These are phyloP conservation scores for Acanthosepion esculentum DNA, from an alignment of 2,888 invertebrate species.

Conservation along the genomic window DNA sequence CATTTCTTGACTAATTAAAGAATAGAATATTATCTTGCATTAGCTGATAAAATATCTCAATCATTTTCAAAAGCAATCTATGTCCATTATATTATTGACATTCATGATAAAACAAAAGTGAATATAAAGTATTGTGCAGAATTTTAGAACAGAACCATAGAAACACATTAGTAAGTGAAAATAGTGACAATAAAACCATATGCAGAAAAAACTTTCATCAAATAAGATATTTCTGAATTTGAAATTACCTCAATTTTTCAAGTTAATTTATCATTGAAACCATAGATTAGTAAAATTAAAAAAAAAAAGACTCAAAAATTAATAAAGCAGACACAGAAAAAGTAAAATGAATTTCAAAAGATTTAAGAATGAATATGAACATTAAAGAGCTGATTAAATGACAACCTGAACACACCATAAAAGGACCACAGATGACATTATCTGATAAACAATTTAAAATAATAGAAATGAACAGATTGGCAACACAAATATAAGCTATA, in stretches of 20 bases:
- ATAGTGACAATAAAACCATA: background rate
- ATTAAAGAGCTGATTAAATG: background rate
- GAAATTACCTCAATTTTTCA: no score
- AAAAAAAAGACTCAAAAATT: background rate
- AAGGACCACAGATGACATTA: background rate
- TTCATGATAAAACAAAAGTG: background rate
- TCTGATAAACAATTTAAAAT: background rate
- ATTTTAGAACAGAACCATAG: background rate
- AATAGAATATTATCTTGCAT: no score
- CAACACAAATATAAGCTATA: background rate
- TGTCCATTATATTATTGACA: no score
- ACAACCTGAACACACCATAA: background rate
- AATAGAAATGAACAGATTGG: background rate
- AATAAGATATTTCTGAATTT: no score
- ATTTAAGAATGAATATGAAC: background rate
- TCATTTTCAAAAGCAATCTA: no score
- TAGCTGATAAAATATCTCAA: no score
- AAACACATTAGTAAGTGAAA: background rate
- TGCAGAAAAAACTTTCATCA: background rate
- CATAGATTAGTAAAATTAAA: background rate
- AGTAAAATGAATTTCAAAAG: background rate
- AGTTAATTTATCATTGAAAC: background rate
- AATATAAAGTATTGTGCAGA: background rate
- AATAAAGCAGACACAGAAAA: background rate
- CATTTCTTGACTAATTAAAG: no score